Base-by-base conservation (phyloP, 2,797 vertebrate species). In the Xerus rutilus region DNA sequence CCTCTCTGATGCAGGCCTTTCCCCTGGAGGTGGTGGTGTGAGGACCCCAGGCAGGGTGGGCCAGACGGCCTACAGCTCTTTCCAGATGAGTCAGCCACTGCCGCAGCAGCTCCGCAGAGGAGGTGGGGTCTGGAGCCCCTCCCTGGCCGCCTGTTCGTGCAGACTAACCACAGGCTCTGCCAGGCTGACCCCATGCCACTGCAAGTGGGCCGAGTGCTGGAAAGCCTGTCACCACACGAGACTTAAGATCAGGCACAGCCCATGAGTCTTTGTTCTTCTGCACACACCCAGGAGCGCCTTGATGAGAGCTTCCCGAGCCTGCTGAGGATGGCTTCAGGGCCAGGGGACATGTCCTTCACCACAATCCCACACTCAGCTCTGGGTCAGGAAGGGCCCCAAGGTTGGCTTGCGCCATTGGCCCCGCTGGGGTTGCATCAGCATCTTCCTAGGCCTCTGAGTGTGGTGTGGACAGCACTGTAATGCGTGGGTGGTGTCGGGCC, bases 201-300 rank as follows among this genome's bases (percentile, higher is more conserved):
- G 14, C 35, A 12, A n/a, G 98, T 98, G 98, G 94, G 98, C 98
- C 98, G 97, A 96, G 98, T 95, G 96, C 97, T 97, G 97, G 97
- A 97, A 97, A 81, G 93, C 98, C 97, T 98, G 98, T 98, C 98
- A 97, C 96, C 93, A 89, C 84, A 21, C 91, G 39, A 86, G 97
- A 98, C 98, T 98, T 98, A 98, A 98, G 96, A 96, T 96, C 97
- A 97, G 92, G 97, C 85, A 79, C 95, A 64, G 93, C 96, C 97
- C 97, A 97, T 98, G 98, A 97, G 97, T 98, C 98, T 81, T 39
- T 39, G 97, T 98, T 98, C 98, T 98, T 98, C 98, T 93, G 92
- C 43, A 8, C 96, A 97, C 69, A 84, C 85, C 96, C 97, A 97
- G 98, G 98, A 97, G 97, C 98, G 98, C 98, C 94, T 98, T 97